A percentile compares a stretch with the other conserved stretches of the same genome.
Evolutionary conservation across 2,797 vertebrate species (phyloP).

Genomic region (Notamacropus eugenii): DNA sequence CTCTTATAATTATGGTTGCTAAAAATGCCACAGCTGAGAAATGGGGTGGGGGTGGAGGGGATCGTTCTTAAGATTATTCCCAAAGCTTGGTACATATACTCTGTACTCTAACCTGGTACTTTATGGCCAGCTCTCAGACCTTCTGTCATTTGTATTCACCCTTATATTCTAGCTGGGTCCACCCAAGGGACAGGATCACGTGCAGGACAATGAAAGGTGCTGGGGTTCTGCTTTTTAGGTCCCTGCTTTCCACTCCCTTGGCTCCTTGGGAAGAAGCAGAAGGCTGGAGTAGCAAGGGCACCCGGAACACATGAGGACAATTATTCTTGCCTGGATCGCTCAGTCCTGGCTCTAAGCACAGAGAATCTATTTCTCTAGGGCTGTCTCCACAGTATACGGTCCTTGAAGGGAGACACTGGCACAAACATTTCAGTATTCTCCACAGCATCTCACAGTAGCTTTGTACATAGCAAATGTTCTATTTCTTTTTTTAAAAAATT

Average conservation of each 20-base stretch:
- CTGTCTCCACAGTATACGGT: background rate
- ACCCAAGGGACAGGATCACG: background rate
- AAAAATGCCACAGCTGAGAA: background rate
- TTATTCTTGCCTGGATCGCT: background rate
- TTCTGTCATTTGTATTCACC: background rate
- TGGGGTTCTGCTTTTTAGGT: background rate
- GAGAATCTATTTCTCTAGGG: no score
- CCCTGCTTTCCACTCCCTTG: background rate
- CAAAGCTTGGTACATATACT: background rate
- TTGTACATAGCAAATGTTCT: accelerated
- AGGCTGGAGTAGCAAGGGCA: background rate
- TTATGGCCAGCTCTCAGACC: background rate
- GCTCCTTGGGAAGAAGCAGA: background rate
- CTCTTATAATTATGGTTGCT: background rate
- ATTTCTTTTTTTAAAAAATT: background rate
- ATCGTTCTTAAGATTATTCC: background rate
- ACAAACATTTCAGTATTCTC: background rate
- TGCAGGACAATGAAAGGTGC: background rate
- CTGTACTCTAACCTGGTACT: background rate
- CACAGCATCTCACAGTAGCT: background rate
- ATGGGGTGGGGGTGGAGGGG: background rate
- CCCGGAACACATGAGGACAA: accelerated
- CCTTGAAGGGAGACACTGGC: background rate
- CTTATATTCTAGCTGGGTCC: background rate
- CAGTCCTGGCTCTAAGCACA: background rate